Evolutionary conservation across 2,888 invertebrate genomes (phyloP).

Genomic region (Notodonta ziczac): DNA sequence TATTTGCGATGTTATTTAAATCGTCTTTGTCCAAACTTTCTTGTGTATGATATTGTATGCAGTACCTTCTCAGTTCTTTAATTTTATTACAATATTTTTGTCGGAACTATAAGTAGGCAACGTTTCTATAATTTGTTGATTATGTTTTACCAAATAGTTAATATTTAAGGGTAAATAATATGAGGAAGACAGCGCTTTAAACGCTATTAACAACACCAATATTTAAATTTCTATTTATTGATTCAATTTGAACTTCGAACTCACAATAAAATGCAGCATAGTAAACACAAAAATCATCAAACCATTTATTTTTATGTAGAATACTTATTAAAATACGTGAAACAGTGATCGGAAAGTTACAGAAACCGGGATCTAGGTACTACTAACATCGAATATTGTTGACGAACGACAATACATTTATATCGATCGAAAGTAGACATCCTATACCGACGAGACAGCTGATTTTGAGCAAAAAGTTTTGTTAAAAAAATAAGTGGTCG

Average conservation of each 20-base stretch:
- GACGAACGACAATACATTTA: conserved; percentile 56
- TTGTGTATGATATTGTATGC: too few species aligned
- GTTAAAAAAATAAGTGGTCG: conserved; percentile 79
- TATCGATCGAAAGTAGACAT: conserved; percentile 57
- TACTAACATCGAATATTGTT: conserved; percentile 73
- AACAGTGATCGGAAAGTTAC: conserved; percentile 71
- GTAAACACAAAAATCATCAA: conserved; percentile 80
- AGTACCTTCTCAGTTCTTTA: too few species aligned
- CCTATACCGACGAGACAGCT: conserved; percentile 65
- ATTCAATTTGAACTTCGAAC: conserved; percentile 85
- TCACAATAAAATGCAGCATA: conserved; percentile 84
- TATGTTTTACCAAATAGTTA: background rate
- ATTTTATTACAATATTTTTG: too few species aligned
- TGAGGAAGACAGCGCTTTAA: conserved; percentile 17
- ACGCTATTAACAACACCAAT: conserved; percentile 74
- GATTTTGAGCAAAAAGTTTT: conserved; percentile 81
- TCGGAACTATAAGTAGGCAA: too few species aligned
- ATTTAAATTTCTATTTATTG: conserved; percentile 82
- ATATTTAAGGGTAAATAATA: background rate
- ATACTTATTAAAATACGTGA: conserved; percentile 76
- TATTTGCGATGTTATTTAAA: too few species aligned
- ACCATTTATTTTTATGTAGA: conserved; percentile 69
- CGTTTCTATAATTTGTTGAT: too few species aligned
- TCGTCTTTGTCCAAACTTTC: too few species aligned
- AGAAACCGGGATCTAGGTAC: conserved; percentile 61